Base-by-base conservation (phyloP, 1,140 invertebrate species). In the Drosophila aff. region DNA sequence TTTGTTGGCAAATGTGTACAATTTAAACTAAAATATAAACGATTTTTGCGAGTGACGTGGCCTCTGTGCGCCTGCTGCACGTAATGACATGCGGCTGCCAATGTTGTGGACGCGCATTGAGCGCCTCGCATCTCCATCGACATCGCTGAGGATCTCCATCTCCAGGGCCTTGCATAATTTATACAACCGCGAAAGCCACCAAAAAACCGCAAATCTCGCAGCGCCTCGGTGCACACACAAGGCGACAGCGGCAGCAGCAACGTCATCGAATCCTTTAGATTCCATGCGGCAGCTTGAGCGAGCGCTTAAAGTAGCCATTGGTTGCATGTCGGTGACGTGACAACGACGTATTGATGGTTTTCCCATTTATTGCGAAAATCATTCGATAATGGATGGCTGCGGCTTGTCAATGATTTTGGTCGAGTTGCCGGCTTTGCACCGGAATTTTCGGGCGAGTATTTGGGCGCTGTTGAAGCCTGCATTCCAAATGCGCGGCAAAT, bases 31-130 rank as follows among this genome's bases (percentile, higher is more conserved):
- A 40, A 40, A 38, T 40, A 11, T 3, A 62, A 33, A 44, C 1
- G 2, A 31, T 71, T 71, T 38, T 18, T 67, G 11, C 28, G 23
- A 68, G 67, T 71, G 77, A 52, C 65, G 50, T 53, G 50, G 46
- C 47, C 31, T 68, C 23, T 6, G 71, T 76, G 71, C 36, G 53
- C 6, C 44, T 76, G 64, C 76, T 65, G 76, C 83, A 89, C 81
- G 84, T 83, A 89, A 89, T 87, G 84, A 83, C 83, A 87, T 89
- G 84, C 80, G 83, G 76, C 83, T 81, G 84, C 65, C 83, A 89
- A 89, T 80, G 84, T 71, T 82, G 82, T 60, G 76, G 80, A 76
- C 80, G 71, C 62, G 63, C 76, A 47, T 62, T 71, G 60, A 47
- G 57, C 80, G 33, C 63, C 62, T 47, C 53, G 60, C 59, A 58